phyloP scores from a whole-genome alignment of 2,888 invertebrate species.

The Hydrotaea diabolus region DNA sequence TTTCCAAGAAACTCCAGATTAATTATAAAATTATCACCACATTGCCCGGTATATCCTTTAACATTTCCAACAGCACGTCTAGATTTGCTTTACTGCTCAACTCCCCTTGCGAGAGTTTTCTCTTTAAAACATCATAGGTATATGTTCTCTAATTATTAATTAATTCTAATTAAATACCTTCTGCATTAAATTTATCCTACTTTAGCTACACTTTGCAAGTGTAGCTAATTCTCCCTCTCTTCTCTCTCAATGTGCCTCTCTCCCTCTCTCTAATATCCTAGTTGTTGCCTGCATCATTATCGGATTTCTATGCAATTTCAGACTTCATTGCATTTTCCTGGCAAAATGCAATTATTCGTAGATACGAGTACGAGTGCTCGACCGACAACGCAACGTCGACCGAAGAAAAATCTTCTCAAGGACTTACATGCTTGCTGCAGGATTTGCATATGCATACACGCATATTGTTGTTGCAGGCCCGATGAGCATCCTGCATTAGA shows the following conservation, averaged over 20 bases:
- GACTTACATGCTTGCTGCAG: not conserved
- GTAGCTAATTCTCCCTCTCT: not conserved
- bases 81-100: too few relatives aligned
- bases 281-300: constrained; percentile 2
- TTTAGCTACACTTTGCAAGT: not conserved
- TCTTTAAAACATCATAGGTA: too few relatives aligned
- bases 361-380: not conserved
- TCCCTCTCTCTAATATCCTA: not conserved
- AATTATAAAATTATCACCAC: too few relatives aligned
- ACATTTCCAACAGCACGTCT: too few relatives aligned
- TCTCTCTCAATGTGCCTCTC: too few relatives aligned
- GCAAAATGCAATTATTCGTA: constrained; percentile 63
- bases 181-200: not conserved
- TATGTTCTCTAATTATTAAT: not conserved
- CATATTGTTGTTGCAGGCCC: constrained; percentile 6
- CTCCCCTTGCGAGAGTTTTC: too few relatives aligned
- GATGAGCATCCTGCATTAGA: not conserved
- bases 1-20: too few relatives aligned
- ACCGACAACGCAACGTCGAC: not conserved
- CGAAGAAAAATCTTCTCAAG: not conserved
- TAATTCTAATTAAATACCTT: not conserved
- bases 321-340: constrained; percentile 56
- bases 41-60: too few relatives aligned
- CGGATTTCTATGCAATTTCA: constrained; percentile 52
- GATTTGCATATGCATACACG: not conserved